Base-by-base conservation (phyloP, 2,888 invertebrate genomes). In the Linyphia triangularis region DNA sequence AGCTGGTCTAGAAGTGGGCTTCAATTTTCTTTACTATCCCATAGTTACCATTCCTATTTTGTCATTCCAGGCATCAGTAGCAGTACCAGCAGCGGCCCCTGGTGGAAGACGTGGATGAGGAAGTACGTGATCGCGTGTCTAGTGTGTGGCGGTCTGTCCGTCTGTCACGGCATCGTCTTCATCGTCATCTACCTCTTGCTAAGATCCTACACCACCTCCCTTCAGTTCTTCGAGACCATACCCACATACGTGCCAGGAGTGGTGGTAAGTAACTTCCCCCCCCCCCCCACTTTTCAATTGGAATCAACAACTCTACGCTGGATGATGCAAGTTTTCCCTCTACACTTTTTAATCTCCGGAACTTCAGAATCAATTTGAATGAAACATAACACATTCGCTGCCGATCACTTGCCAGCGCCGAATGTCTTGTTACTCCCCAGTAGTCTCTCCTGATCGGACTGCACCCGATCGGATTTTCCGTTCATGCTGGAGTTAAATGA, bases 231-330 rank as follows among this genome's bases (percentile, higher is more conserved):
- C 93, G 98, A 98, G 94, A 97, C 98, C 0, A 96, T 98, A 91
- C 98, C 98, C n/a, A 97, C 97, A 6, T 98, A 97, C 92, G 96
- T 98, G 91, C 97, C 97, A 57, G 97, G 97, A 88, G 96, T 96
- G 90, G 96, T 97, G 96, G 97, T 97, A 93, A 95, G 73, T 61
- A 7, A 10, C 26, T 10, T 19, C 24, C 16, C 24, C 6, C 24
- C 0, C n/a, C 9, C 16, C 33, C 28, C 19, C 5, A 2, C 9
- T n/a, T 22, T 9, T 61, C 3, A 2, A 9, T 61, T 1, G 61
- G 9, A 22, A 61, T 10, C 2, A 10, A 61, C n/a, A 16, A 22
- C 24, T 5, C n/a, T 22, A 2, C n/a, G n/a, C n/a, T n/a, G n/a
- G n/a, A n/a, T n/a, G n/a, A n/a, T n/a, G n/a, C n/a, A n/a, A n/a